Evolutionary conservation across 2,797 vertebrate species (phyloP).

Genomic region (Coracias cyanogaster): DNA sequence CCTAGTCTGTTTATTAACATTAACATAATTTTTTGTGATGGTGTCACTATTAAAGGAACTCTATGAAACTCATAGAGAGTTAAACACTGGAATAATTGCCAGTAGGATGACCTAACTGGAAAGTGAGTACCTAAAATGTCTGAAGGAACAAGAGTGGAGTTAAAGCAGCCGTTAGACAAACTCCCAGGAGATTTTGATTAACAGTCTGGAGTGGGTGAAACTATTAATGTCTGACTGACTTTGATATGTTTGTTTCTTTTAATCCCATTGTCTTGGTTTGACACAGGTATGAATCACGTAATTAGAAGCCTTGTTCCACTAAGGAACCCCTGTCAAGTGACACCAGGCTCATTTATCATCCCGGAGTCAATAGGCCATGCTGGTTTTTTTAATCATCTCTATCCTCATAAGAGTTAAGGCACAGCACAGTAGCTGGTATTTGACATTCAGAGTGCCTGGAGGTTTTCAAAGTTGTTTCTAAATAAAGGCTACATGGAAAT

Average conservation of each 20-base stretch:
- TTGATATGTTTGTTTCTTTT: constrained; percentile 19
- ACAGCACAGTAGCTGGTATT: neutral
- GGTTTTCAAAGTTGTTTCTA: neutral
- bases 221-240: neutral
- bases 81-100: neutral
- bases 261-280: neutral
- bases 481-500: neutral
- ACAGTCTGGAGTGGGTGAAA: neutral
- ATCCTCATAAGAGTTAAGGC: neutral
- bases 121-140: neutral
- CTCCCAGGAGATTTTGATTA: constrained; percentile 8
- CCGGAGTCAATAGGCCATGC: neutral
- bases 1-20: neutral
- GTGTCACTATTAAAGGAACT: neutral
- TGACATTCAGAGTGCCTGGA: neutral
- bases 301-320: neutral
- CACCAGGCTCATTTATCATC: neutral
- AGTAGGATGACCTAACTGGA: neutral
- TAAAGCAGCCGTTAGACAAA: neutral
- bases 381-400: neutral
- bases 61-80: neutral
- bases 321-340: neutral
- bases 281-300: neutral
- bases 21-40: neutral
- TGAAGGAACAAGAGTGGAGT: neutral